Evolutionary conservation across 37 sponge, comb jelly and placozoan genomes (phyloP).

Genomic region (Corticium candelabrum): DNA sequence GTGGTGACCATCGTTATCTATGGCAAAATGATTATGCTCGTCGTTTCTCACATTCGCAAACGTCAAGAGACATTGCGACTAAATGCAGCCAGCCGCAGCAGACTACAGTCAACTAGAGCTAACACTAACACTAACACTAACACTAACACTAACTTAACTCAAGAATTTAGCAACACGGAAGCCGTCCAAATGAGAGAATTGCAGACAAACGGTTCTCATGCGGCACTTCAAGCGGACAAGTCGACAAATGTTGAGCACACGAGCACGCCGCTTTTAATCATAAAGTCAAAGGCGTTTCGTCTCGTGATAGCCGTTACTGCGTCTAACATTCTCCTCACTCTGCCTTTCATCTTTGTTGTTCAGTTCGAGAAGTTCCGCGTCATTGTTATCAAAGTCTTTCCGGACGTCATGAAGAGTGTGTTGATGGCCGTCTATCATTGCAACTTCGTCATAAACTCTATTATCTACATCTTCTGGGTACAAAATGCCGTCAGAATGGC

Average conservation of each 20-base stretch:
- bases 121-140: background rate
- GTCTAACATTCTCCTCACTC: background rate
- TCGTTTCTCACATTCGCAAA: background rate
- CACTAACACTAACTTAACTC: background rate
- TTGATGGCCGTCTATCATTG: background rate
- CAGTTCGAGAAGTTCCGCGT: background rate
- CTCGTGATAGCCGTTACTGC: background rate
- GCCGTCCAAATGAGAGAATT: no score
- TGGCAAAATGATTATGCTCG: background rate
- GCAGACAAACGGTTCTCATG: background rate
- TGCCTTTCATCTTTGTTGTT: background rate
- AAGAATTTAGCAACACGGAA: no score
- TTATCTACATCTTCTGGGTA: background rate
- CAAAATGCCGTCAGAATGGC: background rate
- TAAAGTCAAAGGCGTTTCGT: background rate
- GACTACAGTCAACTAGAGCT: background rate
- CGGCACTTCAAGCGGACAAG: no score
- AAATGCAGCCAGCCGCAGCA: background rate
- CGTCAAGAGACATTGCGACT: background rate
- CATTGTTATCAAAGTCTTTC: background rate
- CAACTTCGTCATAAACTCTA: background rate
- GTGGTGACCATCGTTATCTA: background rate
- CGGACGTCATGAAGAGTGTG: background rate
- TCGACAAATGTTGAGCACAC: background rate
- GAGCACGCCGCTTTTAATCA: background rate